Evolutionary conservation across 2,888 invertebrate genomes (phyloP), one percentile per base, ranked within the genome.

Genomic region (Imbricaverruca yamaguchii): DNA sequence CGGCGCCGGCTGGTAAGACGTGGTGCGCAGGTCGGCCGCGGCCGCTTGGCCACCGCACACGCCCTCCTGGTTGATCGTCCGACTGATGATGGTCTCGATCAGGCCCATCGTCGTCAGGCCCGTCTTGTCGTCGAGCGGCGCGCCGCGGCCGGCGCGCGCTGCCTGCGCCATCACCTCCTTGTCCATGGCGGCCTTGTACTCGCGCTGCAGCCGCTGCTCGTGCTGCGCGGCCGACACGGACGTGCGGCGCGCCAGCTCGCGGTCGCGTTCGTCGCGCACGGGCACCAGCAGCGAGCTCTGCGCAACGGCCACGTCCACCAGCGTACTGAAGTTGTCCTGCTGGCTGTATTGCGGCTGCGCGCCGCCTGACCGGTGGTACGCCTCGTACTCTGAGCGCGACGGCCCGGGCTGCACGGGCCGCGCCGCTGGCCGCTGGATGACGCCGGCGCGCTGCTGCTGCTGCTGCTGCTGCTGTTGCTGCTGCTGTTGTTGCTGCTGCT

Each of bases 231-330:
- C 18, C 23, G 82, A 15, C 74, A 77, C 59, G 82, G 82, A 57
- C 82, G 77, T 59, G 59, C 39, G 82, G 61, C 82, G 77, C 81
- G 59, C 39, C 56, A 55, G 77, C 10, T 67, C 56, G 39, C 77
- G 57, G 10, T 80, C 80, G 13, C 80, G 65, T 11, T 74, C 81
- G 23, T 55, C 80, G 39, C 23, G 67, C 80, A 21, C 39, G 39
- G 74, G 81, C 39, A 82, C 83, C 13, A 65, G 13, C 39, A 79
- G 61, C 18, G 63, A 63, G 55, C 81, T 80, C 63, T 80, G 82
- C n/a, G 83, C 82, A 79, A 83, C 82, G 15, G 83, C 83, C 11
- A 82, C 81, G 67, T 83, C 83, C 59, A 83, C 83, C 56, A 83
- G 74, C n/a, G 81, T 82, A 55, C 81, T 80, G 13, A 83, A 82